Evolutionary conservation across 2,797 vertebrate genomes (phyloP).

Genomic region (Karalla daura): DNA sequence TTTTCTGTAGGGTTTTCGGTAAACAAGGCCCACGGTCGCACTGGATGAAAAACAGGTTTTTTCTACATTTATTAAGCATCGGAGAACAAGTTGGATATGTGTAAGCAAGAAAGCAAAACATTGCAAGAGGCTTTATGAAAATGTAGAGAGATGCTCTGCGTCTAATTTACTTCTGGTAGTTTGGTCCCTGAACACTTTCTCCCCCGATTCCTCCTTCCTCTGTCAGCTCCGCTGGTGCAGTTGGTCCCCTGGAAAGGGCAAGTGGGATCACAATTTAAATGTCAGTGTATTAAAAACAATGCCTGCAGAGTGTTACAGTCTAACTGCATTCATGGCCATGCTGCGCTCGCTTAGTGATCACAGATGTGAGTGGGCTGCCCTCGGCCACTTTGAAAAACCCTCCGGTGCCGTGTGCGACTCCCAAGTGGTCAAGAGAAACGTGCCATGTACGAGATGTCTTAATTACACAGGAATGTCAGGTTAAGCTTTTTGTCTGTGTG

Average conservation of each 20-base stretch:
- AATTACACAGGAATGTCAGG: constrained; percentile 81
- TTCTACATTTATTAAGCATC: not conserved
- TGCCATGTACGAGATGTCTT: constrained; percentile 79
- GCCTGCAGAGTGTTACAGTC: constrained; percentile 80
- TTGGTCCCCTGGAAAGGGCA: constrained; percentile 74
- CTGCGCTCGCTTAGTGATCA: constrained; percentile 59
- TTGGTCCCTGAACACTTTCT: not conserved
- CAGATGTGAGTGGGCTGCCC: constrained; percentile 76
- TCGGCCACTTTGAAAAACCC: constrained; percentile 64
- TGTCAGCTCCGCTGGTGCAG: constrained; percentile 44
- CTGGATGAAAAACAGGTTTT: too few relatives aligned
- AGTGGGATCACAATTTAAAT: constrained; percentile 84
- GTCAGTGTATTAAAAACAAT: constrained; percentile 70
- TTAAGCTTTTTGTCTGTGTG: constrained; percentile 77
- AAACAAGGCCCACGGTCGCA: too few relatives aligned
- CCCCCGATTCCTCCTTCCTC: constrained; percentile 20
- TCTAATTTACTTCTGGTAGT: not conserved
- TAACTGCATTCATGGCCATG: constrained; percentile 76
- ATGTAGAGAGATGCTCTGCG: not conserved
- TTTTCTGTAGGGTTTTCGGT: not conserved
- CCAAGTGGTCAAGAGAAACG: constrained; percentile 79
- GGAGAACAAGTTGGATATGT: too few relatives aligned
- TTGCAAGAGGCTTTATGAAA: not conserved
- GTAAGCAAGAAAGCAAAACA: not conserved
- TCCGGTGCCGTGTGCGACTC: constrained; percentile 67